Evolutionary conservation across 2,113 vertebrate genomes (phyloP).

Genomic region (Casuarius casuarius): DNA sequence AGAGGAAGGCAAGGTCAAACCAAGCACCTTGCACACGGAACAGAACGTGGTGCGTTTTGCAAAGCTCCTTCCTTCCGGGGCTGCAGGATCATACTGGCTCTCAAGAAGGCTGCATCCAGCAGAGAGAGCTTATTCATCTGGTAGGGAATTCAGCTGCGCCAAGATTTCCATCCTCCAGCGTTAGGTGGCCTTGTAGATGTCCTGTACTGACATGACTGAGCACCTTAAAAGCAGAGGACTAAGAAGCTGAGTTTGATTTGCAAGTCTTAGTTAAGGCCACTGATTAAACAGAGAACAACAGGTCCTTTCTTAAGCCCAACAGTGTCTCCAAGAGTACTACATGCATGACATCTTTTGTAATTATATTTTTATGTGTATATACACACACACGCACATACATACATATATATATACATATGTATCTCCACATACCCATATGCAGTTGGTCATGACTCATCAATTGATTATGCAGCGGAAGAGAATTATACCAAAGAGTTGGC

Average conservation of each 20-base stretch:
- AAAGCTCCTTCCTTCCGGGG: background rate
- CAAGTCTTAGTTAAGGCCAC: background rate
- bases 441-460: constrained; percentile 44
- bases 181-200: background rate
- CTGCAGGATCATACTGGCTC: background rate
- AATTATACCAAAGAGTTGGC: constrained; percentile 14
- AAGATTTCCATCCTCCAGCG: background rate
- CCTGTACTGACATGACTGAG: background rate
- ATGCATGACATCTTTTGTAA: background rate
- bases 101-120: background rate
- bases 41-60: background rate
- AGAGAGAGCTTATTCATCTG: background rate
- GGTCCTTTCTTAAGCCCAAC: background rate
- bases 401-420: background rate
- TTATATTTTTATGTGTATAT: background rate
- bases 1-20: background rate
- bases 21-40: background rate
- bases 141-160: background rate
- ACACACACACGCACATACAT: background rate
- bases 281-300: background rate
- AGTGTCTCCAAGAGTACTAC: background rate
- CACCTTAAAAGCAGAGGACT: background rate
- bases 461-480: constrained; percentile 46
- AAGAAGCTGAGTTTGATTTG: background rate
- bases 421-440: background rate